These are phyloP conservation scores for Dryas iulia DNA, from an alignment of 1,140 invertebrate genomes.

Conservation along the genomic window DNA sequence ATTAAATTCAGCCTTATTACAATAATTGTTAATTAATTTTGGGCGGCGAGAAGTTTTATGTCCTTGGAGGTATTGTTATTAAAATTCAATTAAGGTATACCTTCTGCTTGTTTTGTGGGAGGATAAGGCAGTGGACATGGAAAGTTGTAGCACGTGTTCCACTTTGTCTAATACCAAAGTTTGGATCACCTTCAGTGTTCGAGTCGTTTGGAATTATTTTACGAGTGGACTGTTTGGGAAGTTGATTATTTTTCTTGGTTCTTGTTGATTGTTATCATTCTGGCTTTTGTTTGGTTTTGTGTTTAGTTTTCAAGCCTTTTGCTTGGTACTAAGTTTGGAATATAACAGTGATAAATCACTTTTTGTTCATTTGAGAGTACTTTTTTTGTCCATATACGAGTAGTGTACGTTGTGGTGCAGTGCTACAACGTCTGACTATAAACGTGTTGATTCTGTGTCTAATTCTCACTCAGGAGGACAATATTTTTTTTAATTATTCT, in stretches of 20 bases:
- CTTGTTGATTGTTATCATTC: not conserved
- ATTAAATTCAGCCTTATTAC: constrained; percentile 9
- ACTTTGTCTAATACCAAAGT: constrained; percentile 21
- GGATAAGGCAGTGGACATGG: constrained; percentile 35
- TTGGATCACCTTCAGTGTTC: constrained; percentile 7
- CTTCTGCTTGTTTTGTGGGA: constrained; percentile 32
- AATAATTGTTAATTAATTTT: constrained; percentile 24
- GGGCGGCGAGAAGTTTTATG: constrained; percentile 6
- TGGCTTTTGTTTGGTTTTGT: not conserved
- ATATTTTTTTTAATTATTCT: too few relatives aligned
- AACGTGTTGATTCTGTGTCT: too few relatives aligned
- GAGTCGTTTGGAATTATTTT: constrained; percentile 1
- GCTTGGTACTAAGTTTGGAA: too few relatives aligned
- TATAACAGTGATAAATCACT: too few relatives aligned
- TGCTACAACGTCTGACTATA: too few relatives aligned
- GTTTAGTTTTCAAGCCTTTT: too few relatives aligned
- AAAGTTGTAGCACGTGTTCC: constrained; percentile 27
- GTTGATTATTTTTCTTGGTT: not conserved
- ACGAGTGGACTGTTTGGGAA: not conserved
- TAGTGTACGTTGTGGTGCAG: too few relatives aligned
- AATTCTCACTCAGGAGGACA: too few relatives aligned
- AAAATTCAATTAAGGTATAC: constrained; percentile 42
- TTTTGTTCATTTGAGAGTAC: too few relatives aligned
- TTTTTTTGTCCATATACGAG: too few relatives aligned
- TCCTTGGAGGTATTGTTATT: constrained; percentile 33